phyloP scores from a whole-genome alignment of 2,797 vertebrate genomes.

The Ctenochaetus hawaiiensis region DNA sequence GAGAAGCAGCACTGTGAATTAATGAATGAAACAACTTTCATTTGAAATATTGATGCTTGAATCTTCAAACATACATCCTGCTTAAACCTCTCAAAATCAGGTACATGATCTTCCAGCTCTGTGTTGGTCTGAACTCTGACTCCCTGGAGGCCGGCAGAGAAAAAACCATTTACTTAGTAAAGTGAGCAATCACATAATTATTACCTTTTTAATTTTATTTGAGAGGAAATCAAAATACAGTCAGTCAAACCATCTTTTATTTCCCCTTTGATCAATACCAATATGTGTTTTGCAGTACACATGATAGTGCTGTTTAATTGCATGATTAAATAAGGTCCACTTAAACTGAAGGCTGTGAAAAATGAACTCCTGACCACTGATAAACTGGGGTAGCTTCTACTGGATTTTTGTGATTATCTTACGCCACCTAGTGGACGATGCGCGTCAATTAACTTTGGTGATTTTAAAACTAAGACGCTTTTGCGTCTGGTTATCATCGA shows the following conservation, averaged over 20 bases:
- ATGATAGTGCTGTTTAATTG: neutral
- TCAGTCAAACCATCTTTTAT: neutral
- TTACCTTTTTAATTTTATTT: neutral
- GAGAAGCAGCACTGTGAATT: neutral
- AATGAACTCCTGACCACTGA: neutral
- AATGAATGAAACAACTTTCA: constrained; percentile 1
- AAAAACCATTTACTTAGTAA: neutral
- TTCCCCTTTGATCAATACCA: neutral
- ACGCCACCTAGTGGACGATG: constrained; percentile 65
- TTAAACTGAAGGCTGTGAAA: neutral
- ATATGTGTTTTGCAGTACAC: neutral
- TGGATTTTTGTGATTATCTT: constrained; percentile 40
- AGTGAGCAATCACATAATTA: neutral
- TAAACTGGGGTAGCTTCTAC: neutral
- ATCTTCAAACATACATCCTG: neutral
- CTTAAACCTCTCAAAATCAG: constrained; percentile 17
- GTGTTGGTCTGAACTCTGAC: constrained; percentile 5
- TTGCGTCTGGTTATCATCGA: neutral
- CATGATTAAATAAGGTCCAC: neutral
- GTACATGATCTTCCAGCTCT: neutral
- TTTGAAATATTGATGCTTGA: neutral
- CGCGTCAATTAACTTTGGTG: neutral
- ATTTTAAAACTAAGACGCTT: neutral
- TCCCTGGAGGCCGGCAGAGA: neutral
- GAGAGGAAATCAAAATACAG: neutral